These are phyloP conservation scores for Forbesichthys agassizii DNA, from an alignment of 2,113 vertebrate species.

Conservation along the genomic window DNA sequence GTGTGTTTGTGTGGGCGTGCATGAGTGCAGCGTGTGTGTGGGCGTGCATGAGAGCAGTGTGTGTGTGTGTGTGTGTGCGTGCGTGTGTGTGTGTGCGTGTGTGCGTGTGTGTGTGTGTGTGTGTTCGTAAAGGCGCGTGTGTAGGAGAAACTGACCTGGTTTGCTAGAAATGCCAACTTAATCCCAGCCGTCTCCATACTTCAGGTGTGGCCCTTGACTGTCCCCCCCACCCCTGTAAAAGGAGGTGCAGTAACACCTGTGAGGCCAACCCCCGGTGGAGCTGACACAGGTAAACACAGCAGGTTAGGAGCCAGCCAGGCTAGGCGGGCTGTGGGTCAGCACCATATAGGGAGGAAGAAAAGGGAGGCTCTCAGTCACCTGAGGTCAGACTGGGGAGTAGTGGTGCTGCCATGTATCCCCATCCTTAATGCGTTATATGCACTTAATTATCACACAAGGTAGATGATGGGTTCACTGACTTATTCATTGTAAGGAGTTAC, in stretches of 20 bases:
- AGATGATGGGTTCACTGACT: too few species aligned
- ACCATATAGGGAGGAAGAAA: not conserved
- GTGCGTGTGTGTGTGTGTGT: conserved; percentile 7
- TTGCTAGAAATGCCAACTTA: conserved; percentile 50
- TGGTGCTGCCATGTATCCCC: too few species aligned
- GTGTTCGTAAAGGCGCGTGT: not conserved
- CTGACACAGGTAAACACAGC: conserved; percentile 12
- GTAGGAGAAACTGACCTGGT: conserved; percentile 53
- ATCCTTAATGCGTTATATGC: too few species aligned
- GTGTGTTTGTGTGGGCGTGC: too few species aligned
- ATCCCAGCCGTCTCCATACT: conserved; percentile 34
- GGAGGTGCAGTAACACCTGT: not conserved
- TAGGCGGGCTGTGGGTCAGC: not conserved
- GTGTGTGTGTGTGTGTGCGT: not conserved
- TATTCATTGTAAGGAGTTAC: too few species aligned
- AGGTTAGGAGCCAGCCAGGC: not conserved
- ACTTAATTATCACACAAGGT: too few species aligned
- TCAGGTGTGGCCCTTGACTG: conserved; percentile 22
- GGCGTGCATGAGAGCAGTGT: too few species aligned
- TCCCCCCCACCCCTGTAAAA: too few species aligned
- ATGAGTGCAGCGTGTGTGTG: too few species aligned
- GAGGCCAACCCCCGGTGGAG: conserved; percentile 13
- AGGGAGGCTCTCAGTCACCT: not conserved
- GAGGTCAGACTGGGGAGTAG: not conserved
- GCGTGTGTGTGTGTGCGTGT: conserved; percentile 25